Evolutionary conservation across 2,113 vertebrate species (phyloP).

Genomic region (Globicephala melas): DNA sequence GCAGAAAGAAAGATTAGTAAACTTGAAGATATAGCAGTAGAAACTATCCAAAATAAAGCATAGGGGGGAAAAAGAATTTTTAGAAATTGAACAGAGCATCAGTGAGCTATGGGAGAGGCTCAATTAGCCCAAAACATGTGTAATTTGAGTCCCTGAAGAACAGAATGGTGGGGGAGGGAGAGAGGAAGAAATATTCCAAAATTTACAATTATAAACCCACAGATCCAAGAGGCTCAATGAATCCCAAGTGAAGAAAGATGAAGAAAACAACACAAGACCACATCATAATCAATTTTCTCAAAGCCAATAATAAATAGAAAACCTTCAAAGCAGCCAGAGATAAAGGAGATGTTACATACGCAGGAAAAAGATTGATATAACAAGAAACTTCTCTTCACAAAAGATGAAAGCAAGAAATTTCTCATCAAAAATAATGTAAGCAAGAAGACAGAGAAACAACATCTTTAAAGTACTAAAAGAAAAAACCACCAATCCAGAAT

Average conservation of each 20-base stretch:
- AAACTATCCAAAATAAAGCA: not conserved
- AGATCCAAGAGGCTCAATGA: not conserved
- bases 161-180: rapidly evolving
- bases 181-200: not conserved
- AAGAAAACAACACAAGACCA: not conserved
- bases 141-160: not conserved
- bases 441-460: not conserved
- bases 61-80: rapidly evolving
- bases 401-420: not conserved
- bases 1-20: not conserved
- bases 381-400: not conserved
- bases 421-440: not conserved
- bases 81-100: not conserved
- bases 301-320: not conserved
- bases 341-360: rapidly evolving
- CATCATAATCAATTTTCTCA: not conserved
- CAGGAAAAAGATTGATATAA: not conserved
- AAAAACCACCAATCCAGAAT: not conserved
- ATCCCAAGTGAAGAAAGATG: not conserved
- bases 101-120: rapidly evolving
- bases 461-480: not conserved
- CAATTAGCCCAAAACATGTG: rapidly evolving
- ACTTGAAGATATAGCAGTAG: rapidly evolving
- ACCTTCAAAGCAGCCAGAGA: not conserved
- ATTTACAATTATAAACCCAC: not conserved